phyloP scores from a whole-genome alignment of 2,888 invertebrate species.

The Melanophora roralis region DNA sequence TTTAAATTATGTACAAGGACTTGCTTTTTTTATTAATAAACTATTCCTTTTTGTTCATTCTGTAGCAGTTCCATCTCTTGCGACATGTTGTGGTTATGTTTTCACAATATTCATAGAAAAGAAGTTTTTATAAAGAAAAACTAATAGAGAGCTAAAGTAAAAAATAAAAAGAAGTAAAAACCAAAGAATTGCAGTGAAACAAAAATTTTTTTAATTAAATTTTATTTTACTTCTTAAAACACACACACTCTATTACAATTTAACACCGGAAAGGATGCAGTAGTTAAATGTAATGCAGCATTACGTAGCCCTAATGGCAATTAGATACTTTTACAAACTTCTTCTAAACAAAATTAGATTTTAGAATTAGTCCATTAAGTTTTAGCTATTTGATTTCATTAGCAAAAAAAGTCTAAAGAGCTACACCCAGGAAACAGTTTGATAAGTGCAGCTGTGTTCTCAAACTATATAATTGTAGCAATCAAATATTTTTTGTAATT shows the following conservation, averaged over 20 bases:
- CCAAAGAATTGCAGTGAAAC: slow-evolving; percentile 44
- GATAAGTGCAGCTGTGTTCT: too few species aligned
- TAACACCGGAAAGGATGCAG: neutral
- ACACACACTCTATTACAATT: neutral
- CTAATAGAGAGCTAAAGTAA: neutral
- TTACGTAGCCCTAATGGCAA: neutral
- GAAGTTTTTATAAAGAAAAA: neutral
- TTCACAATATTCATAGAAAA: slow-evolving; percentile 17
- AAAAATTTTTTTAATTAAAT: slow-evolving; percentile 57
- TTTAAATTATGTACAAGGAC: too few species aligned
- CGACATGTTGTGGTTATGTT: slow-evolving; percentile 51
- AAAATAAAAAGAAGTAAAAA: neutral
- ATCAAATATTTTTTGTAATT: too few species aligned
- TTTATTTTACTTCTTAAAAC: slow-evolving; percentile 30
- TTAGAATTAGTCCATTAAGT: too few species aligned
- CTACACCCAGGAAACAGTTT: too few species aligned
- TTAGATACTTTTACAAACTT: too few species aligned
- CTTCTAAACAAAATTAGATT: too few species aligned
- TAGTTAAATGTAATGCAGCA: neutral
- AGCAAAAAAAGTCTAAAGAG: too few species aligned
- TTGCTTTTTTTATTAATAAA: too few species aligned
- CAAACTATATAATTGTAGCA: too few species aligned
- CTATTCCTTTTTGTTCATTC: slow-evolving; percentile 31
- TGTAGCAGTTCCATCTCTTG: slow-evolving; percentile 22
- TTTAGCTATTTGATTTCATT: too few species aligned